Evolutionary conservation across 2,113 vertebrate genomes (phyloP).

Genomic region (Lophotis ruficrista): DNA sequence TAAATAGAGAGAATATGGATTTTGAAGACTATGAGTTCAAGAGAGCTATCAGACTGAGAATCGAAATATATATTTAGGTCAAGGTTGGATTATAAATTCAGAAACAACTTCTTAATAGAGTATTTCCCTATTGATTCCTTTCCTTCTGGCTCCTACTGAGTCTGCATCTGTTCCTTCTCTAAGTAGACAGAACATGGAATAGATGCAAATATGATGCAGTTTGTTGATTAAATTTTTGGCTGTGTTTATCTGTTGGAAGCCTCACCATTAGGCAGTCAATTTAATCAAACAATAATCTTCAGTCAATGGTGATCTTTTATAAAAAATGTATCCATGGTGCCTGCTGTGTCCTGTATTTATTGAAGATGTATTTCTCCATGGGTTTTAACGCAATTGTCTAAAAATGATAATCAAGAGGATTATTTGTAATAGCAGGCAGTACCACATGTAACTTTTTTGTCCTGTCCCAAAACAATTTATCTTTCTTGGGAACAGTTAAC

Average conservation of each 20-base stretch:
- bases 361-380: not conserved
- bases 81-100: slow-evolving; percentile 67
- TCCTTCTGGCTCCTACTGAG: slow-evolving; percentile 52
- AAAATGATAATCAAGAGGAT: not conserved
- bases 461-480: not conserved
- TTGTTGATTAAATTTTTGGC: slow-evolving; percentile 69
- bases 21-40: not conserved
- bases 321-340: not conserved
- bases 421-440: slow-evolving; percentile 1
- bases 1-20: slow-evolving; percentile 4
- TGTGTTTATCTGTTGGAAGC: slow-evolving; percentile 53
- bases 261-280: slow-evolving; percentile 29
- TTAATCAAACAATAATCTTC: slow-evolving; percentile 67
- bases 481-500: not conserved
- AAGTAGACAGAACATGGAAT: slow-evolving; percentile 47
- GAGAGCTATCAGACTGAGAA: not conserved
- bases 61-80: slow-evolving; percentile 53
- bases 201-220: slow-evolving; percentile 59
- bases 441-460: not conserved
- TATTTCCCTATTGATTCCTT: slow-evolving; percentile 58
- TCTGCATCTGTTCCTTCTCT: slow-evolving; percentile 63
- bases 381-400: not conserved
- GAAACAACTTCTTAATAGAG: slow-evolving; percentile 46
- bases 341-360: not conserved
- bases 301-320: slow-evolving; percentile 20